Percentiles rank a stretch among this genome's conserved stretches.
phyloP scores from a whole-genome alignment of 2,888 invertebrate species.

The Priocnemis perturbator region DNA sequence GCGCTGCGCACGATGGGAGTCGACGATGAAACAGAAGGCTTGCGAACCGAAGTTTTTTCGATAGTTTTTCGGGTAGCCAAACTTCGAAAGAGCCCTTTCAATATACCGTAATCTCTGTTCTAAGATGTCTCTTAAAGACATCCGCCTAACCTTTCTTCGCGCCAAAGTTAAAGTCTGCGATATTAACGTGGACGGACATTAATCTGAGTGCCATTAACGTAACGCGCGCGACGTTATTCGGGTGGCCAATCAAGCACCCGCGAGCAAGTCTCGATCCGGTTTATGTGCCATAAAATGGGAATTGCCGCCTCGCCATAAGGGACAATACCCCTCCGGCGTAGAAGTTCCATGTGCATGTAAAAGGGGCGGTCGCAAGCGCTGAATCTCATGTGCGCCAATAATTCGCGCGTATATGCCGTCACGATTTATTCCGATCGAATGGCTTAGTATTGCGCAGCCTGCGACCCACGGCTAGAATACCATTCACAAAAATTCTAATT shows the following conservation, averaged over 20 bases:
- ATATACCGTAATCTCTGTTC: no score
- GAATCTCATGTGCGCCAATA: conserved; percentile 3
- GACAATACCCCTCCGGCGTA: conserved; percentile 16
- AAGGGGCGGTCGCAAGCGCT: conserved; percentile 14
- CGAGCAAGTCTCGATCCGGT: conserved; percentile 56
- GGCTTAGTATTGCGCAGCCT: conserved; percentile 6
- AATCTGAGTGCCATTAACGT: conserved; percentile 55
- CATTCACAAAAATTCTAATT: conserved; percentile 24
- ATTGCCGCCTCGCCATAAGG: conserved; percentile 47
- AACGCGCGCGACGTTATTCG: conserved; percentile 55
- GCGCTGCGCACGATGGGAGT: no score
- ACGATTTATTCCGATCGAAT: conserved; percentile 30
- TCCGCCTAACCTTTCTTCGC: no score
- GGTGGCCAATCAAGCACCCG: conserved; percentile 63
- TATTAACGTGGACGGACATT: conserved; percentile 46
- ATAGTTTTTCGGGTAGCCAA: no score
- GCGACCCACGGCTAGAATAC: not conserved
- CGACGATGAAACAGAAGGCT: no score
- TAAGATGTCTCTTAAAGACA: no score
- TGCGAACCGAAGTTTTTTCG: no score
- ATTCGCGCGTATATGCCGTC: conserved; percentile 8
- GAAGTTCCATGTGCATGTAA: conserved; percentile 9
- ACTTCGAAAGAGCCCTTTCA: no score
- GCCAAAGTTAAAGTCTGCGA: not conserved
- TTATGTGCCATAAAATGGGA: conserved; percentile 67